A percentile compares a stretch with the other conserved stretches of the same genome.
Conservation (phyloP, 2,888 invertebrate genomes). For the Cordilura impudica region DNA sequence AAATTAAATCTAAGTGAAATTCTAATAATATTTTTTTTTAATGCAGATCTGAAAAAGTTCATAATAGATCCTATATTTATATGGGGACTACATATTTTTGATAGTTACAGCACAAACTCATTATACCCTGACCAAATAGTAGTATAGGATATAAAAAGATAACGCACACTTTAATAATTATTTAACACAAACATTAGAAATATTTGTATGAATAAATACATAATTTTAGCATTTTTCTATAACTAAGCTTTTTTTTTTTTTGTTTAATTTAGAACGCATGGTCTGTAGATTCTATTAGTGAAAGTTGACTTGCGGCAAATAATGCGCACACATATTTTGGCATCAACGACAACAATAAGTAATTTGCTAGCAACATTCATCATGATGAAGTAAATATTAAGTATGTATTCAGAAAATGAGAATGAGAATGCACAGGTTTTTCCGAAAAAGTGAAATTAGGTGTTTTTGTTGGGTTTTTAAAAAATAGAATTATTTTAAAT, state of each 20-base stretch:
- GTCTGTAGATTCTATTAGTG: constrained; percentile 55
- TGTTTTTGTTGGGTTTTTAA: too few relatives aligned
- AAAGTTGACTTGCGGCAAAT: constrained; percentile 55
- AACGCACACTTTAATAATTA: too few relatives aligned
- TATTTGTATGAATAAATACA: not conserved
- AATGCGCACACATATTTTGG: constrained; percentile 50
- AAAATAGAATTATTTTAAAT: too few relatives aligned
- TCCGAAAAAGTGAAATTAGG: too few relatives aligned
- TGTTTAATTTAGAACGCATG: constrained; percentile 50
- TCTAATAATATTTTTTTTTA: not conserved
- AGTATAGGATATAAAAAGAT: too few relatives aligned
- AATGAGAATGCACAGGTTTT: too few relatives aligned
- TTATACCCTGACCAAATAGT: too few relatives aligned
- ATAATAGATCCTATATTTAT: too few relatives aligned
- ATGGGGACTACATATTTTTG: not conserved
- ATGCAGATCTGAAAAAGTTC: too few relatives aligned
- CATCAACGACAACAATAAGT: constrained; percentile 11
- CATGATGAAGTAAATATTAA: too few relatives aligned
- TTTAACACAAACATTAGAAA: not conserved
- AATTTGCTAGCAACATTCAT: constrained; percentile 13
- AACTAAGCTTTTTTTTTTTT: not conserved
- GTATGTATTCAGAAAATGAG: too few relatives aligned
- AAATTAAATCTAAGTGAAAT: not conserved
- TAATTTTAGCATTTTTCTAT: constrained; percentile 26
- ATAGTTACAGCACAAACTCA: too few relatives aligned